Conservation (phyloP, 1,140 invertebrate genomes). For the Ptiloglossa arizonensis region DNA sequence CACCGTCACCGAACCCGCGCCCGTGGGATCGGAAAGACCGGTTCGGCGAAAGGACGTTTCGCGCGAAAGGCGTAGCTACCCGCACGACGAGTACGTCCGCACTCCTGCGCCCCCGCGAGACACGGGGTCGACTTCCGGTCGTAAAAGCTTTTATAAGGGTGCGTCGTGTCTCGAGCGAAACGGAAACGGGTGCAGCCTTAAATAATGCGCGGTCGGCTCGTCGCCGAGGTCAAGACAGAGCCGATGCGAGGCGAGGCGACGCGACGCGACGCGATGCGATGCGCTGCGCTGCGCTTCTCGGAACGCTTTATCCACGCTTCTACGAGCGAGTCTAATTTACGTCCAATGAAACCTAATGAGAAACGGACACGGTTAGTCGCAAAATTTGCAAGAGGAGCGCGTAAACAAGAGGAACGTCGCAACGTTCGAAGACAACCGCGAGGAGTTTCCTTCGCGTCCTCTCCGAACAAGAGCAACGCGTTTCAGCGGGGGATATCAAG, state of each 20-base stretch:
- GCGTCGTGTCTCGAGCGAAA: conserved; percentile 62
- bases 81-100: background rate
- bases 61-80: conserved; percentile 16
- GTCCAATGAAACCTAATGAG: background rate
- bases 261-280: too few relatives aligned
- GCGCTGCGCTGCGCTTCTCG: too few relatives aligned
- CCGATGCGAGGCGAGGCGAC: too few relatives aligned
- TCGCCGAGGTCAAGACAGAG: conserved; percentile 32
- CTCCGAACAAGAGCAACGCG: background rate
- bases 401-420: background rate
- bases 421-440: conserved; percentile 12
- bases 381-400: background rate
- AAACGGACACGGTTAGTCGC: background rate
- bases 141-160: conserved; percentile 73
- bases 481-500: conserved; percentile 76
- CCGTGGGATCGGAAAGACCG: background rate
- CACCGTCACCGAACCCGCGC: too few relatives aligned
- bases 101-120: conserved; percentile 34
- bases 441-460: background rate
- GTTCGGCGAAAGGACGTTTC: background rate
- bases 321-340: background rate
- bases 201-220: conserved; percentile 35
- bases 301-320: background rate
- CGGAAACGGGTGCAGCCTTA: conserved; percentile 63
- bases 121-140: conserved; percentile 73